Conservation (phyloP, 2,113 vertebrate species). For the Colossoma macropomum region DNA sequence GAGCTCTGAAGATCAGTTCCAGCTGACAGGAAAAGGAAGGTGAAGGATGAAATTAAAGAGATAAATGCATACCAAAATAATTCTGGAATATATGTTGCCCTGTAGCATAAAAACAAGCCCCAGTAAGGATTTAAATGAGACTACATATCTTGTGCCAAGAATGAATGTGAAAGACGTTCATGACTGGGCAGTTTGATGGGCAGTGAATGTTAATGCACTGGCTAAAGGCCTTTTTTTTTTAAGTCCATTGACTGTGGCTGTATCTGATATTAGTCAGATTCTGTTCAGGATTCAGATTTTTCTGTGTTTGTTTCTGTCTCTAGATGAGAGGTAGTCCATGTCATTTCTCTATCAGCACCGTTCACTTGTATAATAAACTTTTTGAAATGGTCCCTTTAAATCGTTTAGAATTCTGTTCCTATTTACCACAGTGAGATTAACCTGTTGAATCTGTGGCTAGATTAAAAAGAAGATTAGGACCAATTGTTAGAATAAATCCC, state of each 20-base stretch:
- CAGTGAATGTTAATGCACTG: background rate
- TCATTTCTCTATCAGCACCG: background rate
- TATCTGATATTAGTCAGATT: background rate
- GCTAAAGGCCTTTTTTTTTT: constrained; percentile 15
- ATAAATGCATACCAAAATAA: background rate
- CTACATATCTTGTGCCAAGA: background rate
- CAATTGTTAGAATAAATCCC: constrained; percentile 14
- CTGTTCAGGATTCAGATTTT: background rate
- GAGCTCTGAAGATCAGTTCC: constrained; percentile 40
- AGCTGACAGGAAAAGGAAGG: constrained; percentile 36
- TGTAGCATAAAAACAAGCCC: too few relatives aligned
- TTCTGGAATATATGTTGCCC: background rate
- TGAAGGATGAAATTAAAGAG: background rate
- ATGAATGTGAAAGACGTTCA: background rate
- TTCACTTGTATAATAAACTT: constrained; percentile 32
- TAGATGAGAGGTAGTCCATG: background rate
- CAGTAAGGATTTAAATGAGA: too few relatives aligned
- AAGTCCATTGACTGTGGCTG: constrained; percentile 4
- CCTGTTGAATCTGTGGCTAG: background rate
- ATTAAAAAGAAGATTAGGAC: background rate
- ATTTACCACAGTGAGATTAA: background rate
- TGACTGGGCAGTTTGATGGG: background rate
- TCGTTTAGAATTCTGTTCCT: background rate
- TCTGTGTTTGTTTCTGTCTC: constrained; percentile 2
- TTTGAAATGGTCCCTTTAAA: background rate